Evolutionary conservation across 2,113 vertebrate species (phyloP), one percentile per base, ranked within the genome.

Genomic region (Cathartes aura): DNA sequence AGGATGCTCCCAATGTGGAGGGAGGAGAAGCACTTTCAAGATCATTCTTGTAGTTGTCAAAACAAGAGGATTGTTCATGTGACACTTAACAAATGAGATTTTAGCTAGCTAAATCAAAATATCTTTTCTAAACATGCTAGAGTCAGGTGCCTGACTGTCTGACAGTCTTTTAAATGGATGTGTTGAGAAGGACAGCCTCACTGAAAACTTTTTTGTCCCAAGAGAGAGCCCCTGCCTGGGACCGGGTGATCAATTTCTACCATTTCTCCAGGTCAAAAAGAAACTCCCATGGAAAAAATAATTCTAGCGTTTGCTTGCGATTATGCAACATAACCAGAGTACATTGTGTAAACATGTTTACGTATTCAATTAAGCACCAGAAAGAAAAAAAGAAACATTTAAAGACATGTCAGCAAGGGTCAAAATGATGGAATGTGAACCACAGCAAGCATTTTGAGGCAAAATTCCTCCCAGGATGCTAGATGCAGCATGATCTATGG

Each of bases 101-200:
- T 71, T 92, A 75, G 86, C 64, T 71, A 93, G 78, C 84, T 94
- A 93, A 87, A 76, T 76, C 85, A 90, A 79, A 94, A 70, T 98
- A 96, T 93, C 96, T 98, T 95, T 94, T 91, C 93, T 94, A 97
- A 96, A 97, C 97, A 95, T 50, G 82, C 72, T 90, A 1, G 2
- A 82, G 68, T 91, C 2, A 17, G 97, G 96, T 97, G 97, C 96
- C 96, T 96, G 90, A 91, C 91, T 98, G 97, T 96, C 98, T 97
- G 86, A 95, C 82, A 82, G 85, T 88, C 83, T 97, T 96, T 95
- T 38, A 71, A 86, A 95, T 80, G 40, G 76, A 90, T 50, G 82
- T 34, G 10, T 72, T 75, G 52, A 96, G 94, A 94, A 91, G 95
- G 89, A 86, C 52, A 80, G 40, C 36, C 63, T 87, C 29, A 0